phyloP scores from a whole-genome alignment of 1,140 invertebrate genomes.

The Brachionus manjavacas region DNA sequence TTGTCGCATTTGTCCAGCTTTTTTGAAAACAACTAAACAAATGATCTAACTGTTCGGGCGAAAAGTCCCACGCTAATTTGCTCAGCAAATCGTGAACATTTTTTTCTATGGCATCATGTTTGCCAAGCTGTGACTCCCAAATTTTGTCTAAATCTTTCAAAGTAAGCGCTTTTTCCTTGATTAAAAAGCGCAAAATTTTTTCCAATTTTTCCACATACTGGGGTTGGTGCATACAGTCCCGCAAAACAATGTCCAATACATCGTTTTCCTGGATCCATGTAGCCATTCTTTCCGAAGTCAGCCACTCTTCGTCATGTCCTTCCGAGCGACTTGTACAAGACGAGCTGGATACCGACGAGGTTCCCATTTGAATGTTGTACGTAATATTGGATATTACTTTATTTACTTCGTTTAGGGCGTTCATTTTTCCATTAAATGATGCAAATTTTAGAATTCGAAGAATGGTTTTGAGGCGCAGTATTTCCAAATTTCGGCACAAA shows the following conservation, averaged over 20 bases:
- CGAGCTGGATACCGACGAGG: background rate
- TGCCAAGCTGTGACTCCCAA: constrained; percentile 89
- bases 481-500: constrained; percentile 79
- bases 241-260: constrained; percentile 86
- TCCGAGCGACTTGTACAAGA: constrained; percentile 3
- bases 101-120: constrained; percentile 90
- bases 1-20: constrained; percentile 90
- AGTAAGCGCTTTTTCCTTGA: constrained; percentile 86
- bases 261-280: constrained; percentile 94
- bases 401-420: constrained; percentile 95
- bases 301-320: background rate
- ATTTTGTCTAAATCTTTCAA: constrained; percentile 85
- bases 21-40: constrained; percentile 91
- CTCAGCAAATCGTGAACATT: constrained; percentile 93
- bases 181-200: constrained; percentile 91
- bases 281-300: constrained; percentile 25
- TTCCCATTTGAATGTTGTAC: background rate
- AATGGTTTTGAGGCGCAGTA: constrained; percentile 93
- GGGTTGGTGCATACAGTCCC: constrained; percentile 91
- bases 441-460: constrained; percentile 86
- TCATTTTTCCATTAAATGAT: constrained; percentile 98
- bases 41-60: constrained; percentile 90
- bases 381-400: constrained; percentile 72
- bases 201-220: constrained; percentile 92
- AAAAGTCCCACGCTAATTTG: constrained; percentile 95